Conservation (phyloP, 1,140 invertebrate species). For the Papilio glaucus region DNA sequence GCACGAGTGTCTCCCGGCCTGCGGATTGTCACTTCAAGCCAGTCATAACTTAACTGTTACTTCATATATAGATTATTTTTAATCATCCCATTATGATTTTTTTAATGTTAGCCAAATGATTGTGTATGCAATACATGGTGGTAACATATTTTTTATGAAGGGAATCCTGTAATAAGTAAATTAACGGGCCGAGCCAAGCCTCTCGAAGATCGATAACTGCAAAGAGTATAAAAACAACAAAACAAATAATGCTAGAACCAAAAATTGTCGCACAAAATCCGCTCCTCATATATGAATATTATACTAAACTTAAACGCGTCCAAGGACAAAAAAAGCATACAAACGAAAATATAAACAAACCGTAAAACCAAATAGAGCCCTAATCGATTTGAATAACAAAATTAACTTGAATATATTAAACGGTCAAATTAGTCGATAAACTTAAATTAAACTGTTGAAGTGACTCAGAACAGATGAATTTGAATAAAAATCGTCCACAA, state of each 20-base stretch:
- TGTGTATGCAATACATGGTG: too few species aligned
- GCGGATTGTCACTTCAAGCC: background rate
- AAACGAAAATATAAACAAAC: conserved; percentile 57
- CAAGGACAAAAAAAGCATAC: conserved; percentile 11
- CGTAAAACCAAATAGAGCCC: conserved; percentile 54
- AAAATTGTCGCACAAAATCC: too few species aligned
- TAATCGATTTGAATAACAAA: conserved; percentile 47
- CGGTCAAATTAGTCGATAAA: conserved; percentile 44
- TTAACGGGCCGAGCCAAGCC: too few species aligned
- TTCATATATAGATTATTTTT: too few species aligned
- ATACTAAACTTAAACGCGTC: background rate
- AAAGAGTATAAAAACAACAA: too few species aligned
- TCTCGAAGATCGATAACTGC: too few species aligned
- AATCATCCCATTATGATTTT: too few species aligned
- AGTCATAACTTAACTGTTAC: background rate
- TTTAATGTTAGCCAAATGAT: too few species aligned
- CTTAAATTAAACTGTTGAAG: conserved; percentile 48
- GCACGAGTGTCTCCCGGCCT: background rate
- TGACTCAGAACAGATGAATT: conserved; percentile 54
- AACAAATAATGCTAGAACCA: background rate
- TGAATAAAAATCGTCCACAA: conserved; percentile 57
- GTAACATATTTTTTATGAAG: too few species aligned
- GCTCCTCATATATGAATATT: background rate
- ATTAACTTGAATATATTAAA: conserved; percentile 51
- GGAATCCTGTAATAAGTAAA: too few species aligned